Percentiles rank a stretch among this genome's conserved stretches.
phyloP scores from a whole-genome alignment of 2,113 vertebrate genomes.

The Varanus salvator region DNA sequence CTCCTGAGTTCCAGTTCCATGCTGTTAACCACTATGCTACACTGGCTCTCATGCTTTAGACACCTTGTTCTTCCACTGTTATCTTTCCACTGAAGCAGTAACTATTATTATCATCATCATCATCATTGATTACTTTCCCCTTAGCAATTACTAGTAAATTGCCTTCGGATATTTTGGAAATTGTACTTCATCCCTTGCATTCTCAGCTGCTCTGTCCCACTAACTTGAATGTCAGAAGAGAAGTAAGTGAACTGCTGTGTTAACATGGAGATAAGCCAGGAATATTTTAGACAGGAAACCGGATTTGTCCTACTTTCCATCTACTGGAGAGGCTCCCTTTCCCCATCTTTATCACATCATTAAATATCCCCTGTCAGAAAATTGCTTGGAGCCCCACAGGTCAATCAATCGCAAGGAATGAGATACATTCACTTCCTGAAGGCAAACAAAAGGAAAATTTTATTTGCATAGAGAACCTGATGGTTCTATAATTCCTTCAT shows the following conservation, averaged over 20 bases:
- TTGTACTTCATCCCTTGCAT: background rate
- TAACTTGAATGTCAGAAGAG: fast-evolving
- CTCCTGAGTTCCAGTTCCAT: too few relatives aligned
- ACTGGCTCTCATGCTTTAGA: too few relatives aligned
- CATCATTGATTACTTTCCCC: background rate
- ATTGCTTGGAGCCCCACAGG: conserved; percentile 11
- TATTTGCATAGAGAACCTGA: conserved; percentile 34
- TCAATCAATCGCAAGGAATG: conserved; percentile 45
- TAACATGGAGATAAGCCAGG: background rate
- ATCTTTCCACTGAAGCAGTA: background rate
- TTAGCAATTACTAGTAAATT: background rate
- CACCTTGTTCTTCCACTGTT: background rate
- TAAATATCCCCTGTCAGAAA: conserved; percentile 16
- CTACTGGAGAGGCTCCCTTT: background rate
- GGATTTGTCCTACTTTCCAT: background rate
- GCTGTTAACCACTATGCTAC: too few relatives aligned
- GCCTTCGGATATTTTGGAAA: background rate
- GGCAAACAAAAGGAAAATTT: conserved; percentile 38
- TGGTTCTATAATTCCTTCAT: conserved; percentile 43
- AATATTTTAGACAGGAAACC: background rate
- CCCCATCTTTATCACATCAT: background rate
- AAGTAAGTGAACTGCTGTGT: background rate
- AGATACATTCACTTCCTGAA: conserved; percentile 45
- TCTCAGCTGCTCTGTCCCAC: background rate
- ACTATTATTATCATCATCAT: background rate